These are phyloP conservation scores for Arenaria interpres DNA, from an alignment of 2,113 vertebrate genomes.

Conservation along the genomic window DNA sequence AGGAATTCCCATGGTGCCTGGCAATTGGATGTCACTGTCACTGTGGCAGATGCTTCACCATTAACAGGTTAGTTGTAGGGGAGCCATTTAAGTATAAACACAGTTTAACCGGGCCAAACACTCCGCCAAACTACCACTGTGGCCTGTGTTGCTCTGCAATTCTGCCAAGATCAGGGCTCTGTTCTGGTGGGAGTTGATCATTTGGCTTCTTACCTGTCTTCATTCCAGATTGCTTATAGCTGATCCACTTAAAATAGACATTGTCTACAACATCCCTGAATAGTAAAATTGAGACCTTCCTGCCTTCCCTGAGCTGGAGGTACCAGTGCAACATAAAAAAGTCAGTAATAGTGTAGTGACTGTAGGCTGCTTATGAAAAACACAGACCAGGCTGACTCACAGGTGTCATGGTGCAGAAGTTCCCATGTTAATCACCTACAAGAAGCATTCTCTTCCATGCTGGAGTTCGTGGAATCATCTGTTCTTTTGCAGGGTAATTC, in stretches of 20 bases:
- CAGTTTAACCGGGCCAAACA: accelerated
- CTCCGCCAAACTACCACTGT: background rate
- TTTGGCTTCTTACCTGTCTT: background rate
- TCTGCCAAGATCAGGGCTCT: background rate
- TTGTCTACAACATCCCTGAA: background rate
- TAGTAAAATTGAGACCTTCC: background rate
- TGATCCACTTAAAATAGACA: background rate
- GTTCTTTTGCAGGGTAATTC: background rate
- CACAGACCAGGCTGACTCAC: background rate
- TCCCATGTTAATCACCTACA: background rate
- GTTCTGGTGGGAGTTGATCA: background rate
- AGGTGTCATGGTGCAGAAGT: background rate
- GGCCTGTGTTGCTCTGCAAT: accelerated
- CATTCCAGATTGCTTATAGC: background rate
- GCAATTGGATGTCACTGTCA: background rate
- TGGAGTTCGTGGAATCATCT: background rate
- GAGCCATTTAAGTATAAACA: background rate
- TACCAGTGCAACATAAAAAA: background rate
- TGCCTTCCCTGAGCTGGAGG: background rate
- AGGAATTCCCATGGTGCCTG: background rate
- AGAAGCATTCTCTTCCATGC: accelerated
- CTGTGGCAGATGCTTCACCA: accelerated
- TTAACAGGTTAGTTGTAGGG: background rate
- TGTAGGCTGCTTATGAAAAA: background rate
- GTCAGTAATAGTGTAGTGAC: background rate